Base-by-base conservation (phyloP, 2,888 invertebrate species). In the Leptopterna dolabrata region DNA sequence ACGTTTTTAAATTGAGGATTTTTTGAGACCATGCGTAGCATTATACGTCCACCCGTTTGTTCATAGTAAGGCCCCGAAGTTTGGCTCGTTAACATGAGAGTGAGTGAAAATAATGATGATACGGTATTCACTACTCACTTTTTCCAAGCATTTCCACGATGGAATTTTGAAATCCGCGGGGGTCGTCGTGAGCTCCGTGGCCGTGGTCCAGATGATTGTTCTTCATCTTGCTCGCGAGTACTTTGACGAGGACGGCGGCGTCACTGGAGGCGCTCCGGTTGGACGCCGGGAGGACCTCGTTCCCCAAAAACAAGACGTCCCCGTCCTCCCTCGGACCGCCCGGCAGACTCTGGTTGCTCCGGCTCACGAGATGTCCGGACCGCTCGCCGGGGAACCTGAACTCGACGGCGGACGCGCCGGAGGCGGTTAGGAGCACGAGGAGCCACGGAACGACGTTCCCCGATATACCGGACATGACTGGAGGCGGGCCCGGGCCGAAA, bases 111-210 rank as follows among this genome's bases (percentile, higher is more conserved):
- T n/a, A n/a, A n/a, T n/a, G n/a, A n/a, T n/a, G n/a, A n/a, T n/a
- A n/a, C 36, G 4, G 36, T 11, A 9, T 70, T 70, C 36, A n/a
- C 55, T 86, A 93, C 95, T 93, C 94, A 96, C 96, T 96, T 94
- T 96, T 95, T 89, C 96, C 96, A 91, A 97, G 93, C 93, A 96
- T 95, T 91, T 96, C 96, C 94, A 96, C 95, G 89, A 97, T 94
- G 80, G 95, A 95, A 90, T 95, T 93, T 89, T 94, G 93, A 89
- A 93, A 94, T 90, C 96, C 94, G 86, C 90, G 89, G 24, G 90
- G 90, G 85, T 90, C 90, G 76, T 90, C 90, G 51, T 94, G 93
- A 7, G 93, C 93, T 13, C 88, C 88, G 45, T 88, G 85, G 30
- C 88, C 76, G 24, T 76, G 73, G 27, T 73, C 85, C 19, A 70